Evolutionary conservation across 2,888 invertebrate genomes (phyloP).

Genomic region (Oscheius onirici): DNA sequence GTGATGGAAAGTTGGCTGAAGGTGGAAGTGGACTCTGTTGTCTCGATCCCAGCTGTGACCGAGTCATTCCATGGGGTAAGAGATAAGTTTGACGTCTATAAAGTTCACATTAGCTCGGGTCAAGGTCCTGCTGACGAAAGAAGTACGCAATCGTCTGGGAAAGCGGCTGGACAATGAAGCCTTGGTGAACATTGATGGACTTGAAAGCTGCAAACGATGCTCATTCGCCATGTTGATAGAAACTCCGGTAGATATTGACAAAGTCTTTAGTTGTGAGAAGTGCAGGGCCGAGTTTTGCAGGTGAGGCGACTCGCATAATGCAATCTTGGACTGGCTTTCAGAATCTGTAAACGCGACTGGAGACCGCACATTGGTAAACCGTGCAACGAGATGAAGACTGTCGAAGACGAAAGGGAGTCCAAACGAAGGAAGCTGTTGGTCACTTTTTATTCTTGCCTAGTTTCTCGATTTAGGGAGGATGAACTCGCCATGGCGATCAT

Average conservation of each 20-base stretch:
- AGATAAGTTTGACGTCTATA: background rate
- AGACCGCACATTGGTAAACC: background rate
- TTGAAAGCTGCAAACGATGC: conserved; percentile 10
- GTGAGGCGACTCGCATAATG: background rate
- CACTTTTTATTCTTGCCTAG: background rate
- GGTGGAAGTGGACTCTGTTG: background rate
- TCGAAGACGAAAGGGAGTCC: background rate
- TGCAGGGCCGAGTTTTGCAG: conserved; percentile 16
- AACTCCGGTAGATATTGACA: background rate
- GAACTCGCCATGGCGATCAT: conserved; percentile 8
- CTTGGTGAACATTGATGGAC: background rate
- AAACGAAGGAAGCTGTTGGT: conserved; percentile 5
- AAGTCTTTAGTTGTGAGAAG: conserved; percentile 1
- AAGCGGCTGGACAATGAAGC: conserved; percentile 11
- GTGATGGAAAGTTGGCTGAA: conserved; percentile 9
- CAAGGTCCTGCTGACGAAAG: background rate
- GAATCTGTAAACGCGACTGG: conserved; percentile 9
- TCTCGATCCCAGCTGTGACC: conserved; percentile 5
- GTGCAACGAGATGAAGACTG: conserved; percentile 15
- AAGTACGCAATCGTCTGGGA: background rate
- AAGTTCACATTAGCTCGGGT: conserved; percentile 2
- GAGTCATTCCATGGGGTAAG: background rate
- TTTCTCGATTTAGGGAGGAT: conserved; percentile 14
- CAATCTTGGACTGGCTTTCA: background rate
- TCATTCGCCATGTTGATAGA: conserved; percentile 7